Evolutionary conservation across 2,113 vertebrate genomes (phyloP).

Genomic region (Oncorhynchus masou): DNA sequence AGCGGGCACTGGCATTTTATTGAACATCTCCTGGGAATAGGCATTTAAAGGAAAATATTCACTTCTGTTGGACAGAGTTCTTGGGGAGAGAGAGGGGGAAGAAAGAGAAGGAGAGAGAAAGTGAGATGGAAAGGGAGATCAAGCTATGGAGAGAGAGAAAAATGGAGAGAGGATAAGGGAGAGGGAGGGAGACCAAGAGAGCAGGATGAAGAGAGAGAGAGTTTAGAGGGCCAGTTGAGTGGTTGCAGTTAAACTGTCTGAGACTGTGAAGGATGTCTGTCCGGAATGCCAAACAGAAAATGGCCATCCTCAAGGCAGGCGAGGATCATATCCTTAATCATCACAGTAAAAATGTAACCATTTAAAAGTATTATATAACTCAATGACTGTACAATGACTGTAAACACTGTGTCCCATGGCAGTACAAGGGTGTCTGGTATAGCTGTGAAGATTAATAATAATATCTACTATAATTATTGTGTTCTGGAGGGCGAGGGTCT

Average conservation of each 20-base stretch:
- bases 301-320: background rate
- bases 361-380: conserved; percentile 32
- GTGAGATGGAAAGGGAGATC: no score
- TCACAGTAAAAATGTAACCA: conserved; percentile 13
- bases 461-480: conserved; percentile 51
- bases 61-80: background rate
- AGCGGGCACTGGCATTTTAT: background rate
- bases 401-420: background rate
- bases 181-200: no score
- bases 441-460: conserved; percentile 18
- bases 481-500: conserved; percentile 21
- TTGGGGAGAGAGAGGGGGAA: background rate
- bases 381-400: background rate
- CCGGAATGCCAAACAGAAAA: background rate
- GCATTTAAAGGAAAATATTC: background rate
- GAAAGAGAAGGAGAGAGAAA: no score
- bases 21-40: background rate
- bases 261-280: background rate
- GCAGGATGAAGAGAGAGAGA: no score
- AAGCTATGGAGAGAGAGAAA: no score
- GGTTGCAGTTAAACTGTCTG: background rate
- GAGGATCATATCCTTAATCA: background rate
- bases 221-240: background rate
- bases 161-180: no score
- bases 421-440: background rate